Base-by-base conservation (phyloP, 2,113 vertebrate genomes). In the Rhombomys opimus region DNA sequence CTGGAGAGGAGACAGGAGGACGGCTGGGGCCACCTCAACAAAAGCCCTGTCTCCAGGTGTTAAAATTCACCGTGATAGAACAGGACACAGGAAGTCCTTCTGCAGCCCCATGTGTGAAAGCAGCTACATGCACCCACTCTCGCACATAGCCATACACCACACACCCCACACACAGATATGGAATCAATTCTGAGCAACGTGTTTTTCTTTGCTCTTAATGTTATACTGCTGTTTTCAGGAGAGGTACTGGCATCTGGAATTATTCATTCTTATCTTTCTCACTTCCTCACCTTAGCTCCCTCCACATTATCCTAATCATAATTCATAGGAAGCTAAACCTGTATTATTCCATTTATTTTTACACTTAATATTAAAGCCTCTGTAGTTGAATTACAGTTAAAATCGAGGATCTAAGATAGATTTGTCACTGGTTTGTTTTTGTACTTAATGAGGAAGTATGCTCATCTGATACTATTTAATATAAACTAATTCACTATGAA, bases 401-500 rank as follows among this genome's bases (percentile, higher is more conserved):
- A 95, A 89, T 67, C 38, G 50, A 8, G 18, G 59, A 20, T 70
- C 90, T 77, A 81, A 95, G 96, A 90, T 35, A 92, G 84, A 76
- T 86, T 87, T 54, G 32, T 72, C 61, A 92, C 72, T 57, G 32
- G 41, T 57, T 94, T 94, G 63, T 88, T 90, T 96, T 95, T 81
- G 75, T 18, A 85, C 23, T 73, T 93, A 95, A 65, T 52, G 38
- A 96, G 76, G 70, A 97, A 96, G 68, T 94, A 61, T 30, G 38
- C 61, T 92, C 0, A 17, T 73, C 85, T 67, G 52, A 93, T 90
- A 76, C 32, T 52, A 80, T 52, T 52, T 68, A 87, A 22, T n/a
- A 87, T 80, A 93, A 96, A 88, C 57, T 84, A 90, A 94, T 93
- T 94, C 89, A 94, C 35, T 72, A 68, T 91, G 85, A 97, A 95